Evolutionary conservation across 2,888 invertebrate genomes (phyloP).

Genomic region (Dryocosmus kuriphilus): DNA sequence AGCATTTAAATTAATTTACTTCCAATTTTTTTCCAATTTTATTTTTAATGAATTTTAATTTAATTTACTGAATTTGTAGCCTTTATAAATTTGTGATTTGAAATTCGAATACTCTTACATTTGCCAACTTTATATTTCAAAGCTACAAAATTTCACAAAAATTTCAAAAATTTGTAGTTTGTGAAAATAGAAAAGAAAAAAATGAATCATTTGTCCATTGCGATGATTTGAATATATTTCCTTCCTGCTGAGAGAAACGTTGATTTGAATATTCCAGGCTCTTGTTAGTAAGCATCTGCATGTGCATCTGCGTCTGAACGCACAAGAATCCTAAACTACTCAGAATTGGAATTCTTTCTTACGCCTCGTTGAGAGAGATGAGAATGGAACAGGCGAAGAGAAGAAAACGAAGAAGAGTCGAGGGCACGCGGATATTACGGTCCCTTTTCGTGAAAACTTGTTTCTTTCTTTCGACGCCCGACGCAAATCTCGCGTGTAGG

Average conservation of each 20-base stretch:
- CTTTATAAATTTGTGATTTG: too few species aligned
- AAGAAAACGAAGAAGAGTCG: conserved; percentile 55
- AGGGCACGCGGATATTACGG: conserved; percentile 57
- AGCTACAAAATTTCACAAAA: too few species aligned
- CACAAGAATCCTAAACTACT: background rate
- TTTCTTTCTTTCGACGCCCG: conserved; percentile 71
- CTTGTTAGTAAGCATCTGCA: conserved; percentile 7
- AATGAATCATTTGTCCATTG: background rate
- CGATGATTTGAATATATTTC: background rate
- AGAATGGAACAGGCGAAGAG: conserved; percentile 31
- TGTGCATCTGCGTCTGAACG: background rate
- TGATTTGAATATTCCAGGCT: background rate
- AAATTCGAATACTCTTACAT: too few species aligned
- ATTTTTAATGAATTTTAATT: too few species aligned
- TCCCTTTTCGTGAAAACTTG: conserved; percentile 67
- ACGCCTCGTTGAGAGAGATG: conserved; percentile 4
- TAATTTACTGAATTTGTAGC: too few species aligned
- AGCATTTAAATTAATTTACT: too few species aligned
- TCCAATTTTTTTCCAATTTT: too few species aligned
- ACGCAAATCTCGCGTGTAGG: conserved; percentile 69
- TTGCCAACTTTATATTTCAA: too few species aligned
- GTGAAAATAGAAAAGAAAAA: background rate
- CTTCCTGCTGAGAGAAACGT: too few species aligned
- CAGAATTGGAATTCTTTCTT: conserved; percentile 9
- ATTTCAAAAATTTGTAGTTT: too few species aligned